phyloP scores from a whole-genome alignment of 1,140 invertebrate species.

The Solenopsis invicta region DNA sequence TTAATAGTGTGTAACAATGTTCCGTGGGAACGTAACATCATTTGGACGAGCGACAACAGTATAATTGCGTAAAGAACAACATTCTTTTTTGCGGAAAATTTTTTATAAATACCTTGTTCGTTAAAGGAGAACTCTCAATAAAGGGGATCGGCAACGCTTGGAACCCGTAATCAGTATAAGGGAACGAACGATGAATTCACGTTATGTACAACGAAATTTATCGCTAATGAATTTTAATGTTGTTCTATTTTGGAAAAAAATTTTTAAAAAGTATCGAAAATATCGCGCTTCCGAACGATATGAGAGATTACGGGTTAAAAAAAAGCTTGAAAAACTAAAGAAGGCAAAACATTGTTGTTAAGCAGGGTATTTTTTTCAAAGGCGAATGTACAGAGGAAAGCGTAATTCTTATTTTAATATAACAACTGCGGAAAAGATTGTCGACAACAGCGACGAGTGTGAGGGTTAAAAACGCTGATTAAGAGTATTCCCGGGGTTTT shows the following conservation, averaged over 20 bases:
- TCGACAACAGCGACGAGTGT: constrained; percentile 16
- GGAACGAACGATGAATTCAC: constrained; percentile 6
- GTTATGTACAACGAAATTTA: constrained; percentile 33
- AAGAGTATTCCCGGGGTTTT: constrained; percentile 8
- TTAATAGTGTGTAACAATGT: neutral
- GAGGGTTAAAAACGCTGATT: constrained; percentile 55
- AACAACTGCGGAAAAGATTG: constrained; percentile 9
- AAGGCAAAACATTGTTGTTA: constrained; percentile 42
- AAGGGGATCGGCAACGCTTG: constrained; percentile 2
- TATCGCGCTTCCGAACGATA: neutral
- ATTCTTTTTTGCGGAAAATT: neutral
- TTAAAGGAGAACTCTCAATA: constrained; percentile 27
- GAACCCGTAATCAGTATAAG: constrained; percentile 45
- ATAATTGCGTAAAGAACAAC: constrained; percentile 6
- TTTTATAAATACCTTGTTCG: constrained; percentile 8
- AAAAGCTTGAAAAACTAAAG: constrained; percentile 19
- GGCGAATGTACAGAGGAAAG: constrained; percentile 42
- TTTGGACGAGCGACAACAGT: constrained; percentile 1
- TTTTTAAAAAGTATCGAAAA: constrained; percentile 2
- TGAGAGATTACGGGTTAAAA: constrained; percentile 41
- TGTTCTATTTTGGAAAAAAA: neutral
- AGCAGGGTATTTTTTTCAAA: neutral
- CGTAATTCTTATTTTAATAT: constrained; percentile 27
- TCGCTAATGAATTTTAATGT: neutral
- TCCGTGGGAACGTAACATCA: neutral